Evolutionary conservation across 2,888 invertebrate species (phyloP), one percentile per base, ranked within the genome.

Genomic region (Luperina nickerlii): DNA sequence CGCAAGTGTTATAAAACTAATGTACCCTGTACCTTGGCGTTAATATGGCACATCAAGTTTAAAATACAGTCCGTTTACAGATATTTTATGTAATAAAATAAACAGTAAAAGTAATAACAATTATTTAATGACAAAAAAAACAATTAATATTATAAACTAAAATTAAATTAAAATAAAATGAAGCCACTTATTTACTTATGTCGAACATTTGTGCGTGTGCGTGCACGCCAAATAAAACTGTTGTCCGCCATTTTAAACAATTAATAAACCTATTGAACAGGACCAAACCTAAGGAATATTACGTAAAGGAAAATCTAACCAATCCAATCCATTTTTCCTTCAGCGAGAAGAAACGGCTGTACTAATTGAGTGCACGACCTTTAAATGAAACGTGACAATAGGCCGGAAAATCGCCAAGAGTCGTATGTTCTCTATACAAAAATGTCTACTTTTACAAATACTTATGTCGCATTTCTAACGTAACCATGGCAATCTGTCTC

Each of bases 291-390:
- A 68, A 54, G 4, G 11, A 38, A 48, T 24, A 7, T 42, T 18
- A 27, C 18, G 5, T 18, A 60, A 60, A 67, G 15, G 38, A 80
- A 60, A 67, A 67, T 48, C 27, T 18, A 48, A 1, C 4, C n/a
- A 80, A 71, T 62, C 20, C 42, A 72, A 72, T 81, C 32, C 11
- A 4, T 42, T 60, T 71, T 73, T 71, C 18, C 7, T 38, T 65
- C 38, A 65, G 69, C 38, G 63, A 15, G 13, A 70, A 75, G 42
- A 85, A 65, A 74, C 42, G 32, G 70, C 38, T 63, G 66, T 77
- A 74, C 82, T 84, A 75, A 84, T 84, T 78, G 69, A 82, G 75
- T 38, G 74, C 78, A 63, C 51, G 86, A 86, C 86, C 82, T 86
- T 82, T 74, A 73, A 38, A 18, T 42, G 51, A 60, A 77, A 57